A percentile compares a stretch with the other conserved stretches of the same genome.
phyloP scores from a whole-genome alignment of 2,113 vertebrate species.

The Chloroceryle aenea region DNA sequence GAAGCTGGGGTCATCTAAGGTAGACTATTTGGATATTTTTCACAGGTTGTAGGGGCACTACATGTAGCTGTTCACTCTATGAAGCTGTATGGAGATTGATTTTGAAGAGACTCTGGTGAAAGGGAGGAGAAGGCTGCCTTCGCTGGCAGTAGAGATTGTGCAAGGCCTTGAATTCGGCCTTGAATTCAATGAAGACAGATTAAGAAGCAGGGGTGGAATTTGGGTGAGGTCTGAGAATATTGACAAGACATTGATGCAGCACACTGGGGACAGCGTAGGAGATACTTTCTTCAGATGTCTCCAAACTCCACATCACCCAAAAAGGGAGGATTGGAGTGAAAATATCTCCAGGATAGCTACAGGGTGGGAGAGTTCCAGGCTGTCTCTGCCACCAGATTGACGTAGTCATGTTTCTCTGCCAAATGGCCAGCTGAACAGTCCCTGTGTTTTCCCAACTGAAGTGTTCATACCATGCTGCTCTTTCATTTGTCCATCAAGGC shows the following conservation, averaged over 20 bases:
- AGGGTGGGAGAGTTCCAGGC: rapidly evolving
- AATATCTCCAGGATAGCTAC: not conserved
- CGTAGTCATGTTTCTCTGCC: rapidly evolving
- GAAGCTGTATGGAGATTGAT: rapidly evolving
- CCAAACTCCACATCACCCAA: rapidly evolving
- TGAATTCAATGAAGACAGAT: not conserved
- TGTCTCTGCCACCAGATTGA: not conserved
- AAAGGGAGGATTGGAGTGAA: not conserved
- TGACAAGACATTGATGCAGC: not conserved
- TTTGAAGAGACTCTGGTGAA: not conserved
- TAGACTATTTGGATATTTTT: not conserved
- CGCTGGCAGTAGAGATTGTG: not conserved
- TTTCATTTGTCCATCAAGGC: rapidly evolving
- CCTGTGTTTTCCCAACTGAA: not conserved
- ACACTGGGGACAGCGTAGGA: rapidly evolving
- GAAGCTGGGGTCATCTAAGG: not conserved
- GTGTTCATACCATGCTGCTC: rapidly evolving
- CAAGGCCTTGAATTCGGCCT: not conserved
- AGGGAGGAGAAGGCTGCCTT: not conserved
- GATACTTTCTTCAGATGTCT: not conserved
- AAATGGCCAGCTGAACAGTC: not conserved
- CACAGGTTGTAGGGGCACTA: rapidly evolving
- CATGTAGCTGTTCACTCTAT: not conserved
- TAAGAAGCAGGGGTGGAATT: not conserved
- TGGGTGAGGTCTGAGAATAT: not conserved